Percentiles rank a stretch among this genome's conserved stretches.
Evolutionary conservation across 2,797 vertebrate genomes (phyloP).

Genomic region (Melanogrammus aeglefinus): DNA sequence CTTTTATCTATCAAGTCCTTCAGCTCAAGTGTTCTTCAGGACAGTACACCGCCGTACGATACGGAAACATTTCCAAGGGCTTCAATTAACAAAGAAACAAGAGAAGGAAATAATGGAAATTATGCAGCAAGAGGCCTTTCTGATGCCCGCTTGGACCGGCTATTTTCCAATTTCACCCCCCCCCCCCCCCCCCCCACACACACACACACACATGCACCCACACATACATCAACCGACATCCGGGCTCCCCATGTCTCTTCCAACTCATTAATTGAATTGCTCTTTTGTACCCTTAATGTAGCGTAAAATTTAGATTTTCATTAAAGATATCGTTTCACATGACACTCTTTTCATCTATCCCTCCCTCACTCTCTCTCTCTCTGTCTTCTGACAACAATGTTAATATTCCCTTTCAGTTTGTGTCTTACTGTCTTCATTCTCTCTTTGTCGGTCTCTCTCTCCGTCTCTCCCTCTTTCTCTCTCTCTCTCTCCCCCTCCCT

Average conservation of each 20-base stretch:
- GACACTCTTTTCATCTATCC: slow-evolving; percentile 43
- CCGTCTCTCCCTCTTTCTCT: too few relatives aligned
- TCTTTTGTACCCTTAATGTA: slow-evolving; percentile 57
- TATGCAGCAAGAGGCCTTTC: slow-evolving; percentile 28
- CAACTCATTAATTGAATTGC: slow-evolving; percentile 56
- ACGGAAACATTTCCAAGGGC: slow-evolving; percentile 15
- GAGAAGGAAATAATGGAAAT: slow-evolving; percentile 12
- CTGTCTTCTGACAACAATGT: neutral
- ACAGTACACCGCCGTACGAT: slow-evolving; percentile 8
- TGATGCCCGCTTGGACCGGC: slow-evolving; percentile 40
- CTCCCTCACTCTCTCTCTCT: neutral
- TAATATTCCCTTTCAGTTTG: neutral
- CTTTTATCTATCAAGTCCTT: slow-evolving; percentile 16
- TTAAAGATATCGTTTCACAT: slow-evolving; percentile 40
- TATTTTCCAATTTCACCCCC: slow-evolving; percentile 51
- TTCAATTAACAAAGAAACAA: slow-evolving; percentile 25
- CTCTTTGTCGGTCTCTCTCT: too few relatives aligned
- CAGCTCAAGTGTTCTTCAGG: neutral
- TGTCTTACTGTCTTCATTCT: slow-evolving; percentile 16
- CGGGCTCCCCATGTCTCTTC: neutral
- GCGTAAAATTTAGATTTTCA: slow-evolving; percentile 48
- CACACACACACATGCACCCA: slow-evolving; percentile 28
- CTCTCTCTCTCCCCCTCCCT: too few relatives aligned
- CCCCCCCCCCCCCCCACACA: slow-evolving; percentile 32
- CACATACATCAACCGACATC: too few relatives aligned